A percentile compares a stretch with the other conserved stretches of the same genome.
Evolutionary conservation across 2,797 vertebrate genomes (phyloP).

Genomic region (Myripristis murdjan): DNA sequence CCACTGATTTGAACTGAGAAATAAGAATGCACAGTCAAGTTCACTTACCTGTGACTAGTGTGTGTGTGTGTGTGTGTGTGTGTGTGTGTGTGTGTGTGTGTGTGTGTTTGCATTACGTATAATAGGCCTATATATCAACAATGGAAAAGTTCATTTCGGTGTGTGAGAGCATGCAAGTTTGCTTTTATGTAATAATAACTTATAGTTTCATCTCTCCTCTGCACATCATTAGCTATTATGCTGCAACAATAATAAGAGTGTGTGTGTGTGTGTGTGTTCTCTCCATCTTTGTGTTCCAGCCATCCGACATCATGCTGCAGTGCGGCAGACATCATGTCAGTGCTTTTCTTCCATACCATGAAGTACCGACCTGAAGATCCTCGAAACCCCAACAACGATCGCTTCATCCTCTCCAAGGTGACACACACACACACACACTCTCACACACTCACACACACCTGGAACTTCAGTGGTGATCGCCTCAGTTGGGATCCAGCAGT

Average conservation of each 20-base stretch:
- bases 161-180: background rate
- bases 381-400: conserved; percentile 92
- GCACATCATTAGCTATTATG: no score
- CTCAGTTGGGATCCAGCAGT: no score
- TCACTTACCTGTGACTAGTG: no score
- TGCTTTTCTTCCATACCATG: conserved; percentile 96
- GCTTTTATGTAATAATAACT: background rate
- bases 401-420: conserved; percentile 96
- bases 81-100: no score
- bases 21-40: no score
- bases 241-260: no score
- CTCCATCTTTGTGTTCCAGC: conserved; percentile 79
- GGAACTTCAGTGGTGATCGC: no score
- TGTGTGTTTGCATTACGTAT: no score
- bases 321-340: conserved; percentile 94
- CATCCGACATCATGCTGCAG: conserved; percentile 98
- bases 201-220: no score
- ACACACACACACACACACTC: conserved; percentile 26
- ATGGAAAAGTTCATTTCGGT: background rate
- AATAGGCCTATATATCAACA: no score
- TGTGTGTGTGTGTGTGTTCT: conserved; percentile 10
- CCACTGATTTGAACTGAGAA: background rate
- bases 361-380: conserved; percentile 93
- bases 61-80: no score
- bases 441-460: background rate